phyloP scores from a whole-genome alignment of 2,113 vertebrate genomes.

The Chamaea fasciata region DNA sequence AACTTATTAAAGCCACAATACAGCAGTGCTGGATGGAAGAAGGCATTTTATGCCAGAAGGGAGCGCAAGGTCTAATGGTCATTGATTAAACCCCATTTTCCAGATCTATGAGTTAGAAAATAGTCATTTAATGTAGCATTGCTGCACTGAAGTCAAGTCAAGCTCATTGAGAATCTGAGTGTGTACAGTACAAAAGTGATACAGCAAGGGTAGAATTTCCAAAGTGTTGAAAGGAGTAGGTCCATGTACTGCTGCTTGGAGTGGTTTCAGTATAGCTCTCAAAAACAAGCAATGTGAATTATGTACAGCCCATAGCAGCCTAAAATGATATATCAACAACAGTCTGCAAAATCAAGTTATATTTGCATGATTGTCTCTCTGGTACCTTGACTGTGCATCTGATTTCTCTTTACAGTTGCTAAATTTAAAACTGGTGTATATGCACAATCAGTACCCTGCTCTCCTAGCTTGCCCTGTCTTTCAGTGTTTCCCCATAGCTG shows the following conservation, averaged over 20 bases:
- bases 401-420: not conserved
- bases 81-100: constrained; percentile 71
- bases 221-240: not conserved
- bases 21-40: not conserved
- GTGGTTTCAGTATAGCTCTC: not conserved
- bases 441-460: not conserved
- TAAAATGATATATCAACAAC: not conserved
- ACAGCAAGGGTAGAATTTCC: not conserved
- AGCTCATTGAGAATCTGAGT: not conserved
- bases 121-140: constrained; percentile 61
- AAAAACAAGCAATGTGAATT: not conserved
- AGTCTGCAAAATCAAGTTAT: not conserved
- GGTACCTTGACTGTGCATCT: not conserved
- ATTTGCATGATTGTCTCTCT: not conserved
- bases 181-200: not conserved
- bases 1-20: constrained; percentile 15
- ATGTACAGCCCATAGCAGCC: not conserved
- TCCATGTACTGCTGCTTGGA: not conserved
- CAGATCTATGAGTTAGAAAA: constrained; percentile 70
- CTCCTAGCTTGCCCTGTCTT: not conserved
- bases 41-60: constrained; percentile 44
- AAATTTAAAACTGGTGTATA: not conserved
- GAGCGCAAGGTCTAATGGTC: constrained; percentile 52
- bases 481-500: not conserved
- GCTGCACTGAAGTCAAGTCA: constrained; percentile 11